Evolutionary conservation across 2,113 vertebrate genomes (phyloP), one percentile per base, ranked within the genome.

Genomic region (Gadus macrocephalus): DNA sequence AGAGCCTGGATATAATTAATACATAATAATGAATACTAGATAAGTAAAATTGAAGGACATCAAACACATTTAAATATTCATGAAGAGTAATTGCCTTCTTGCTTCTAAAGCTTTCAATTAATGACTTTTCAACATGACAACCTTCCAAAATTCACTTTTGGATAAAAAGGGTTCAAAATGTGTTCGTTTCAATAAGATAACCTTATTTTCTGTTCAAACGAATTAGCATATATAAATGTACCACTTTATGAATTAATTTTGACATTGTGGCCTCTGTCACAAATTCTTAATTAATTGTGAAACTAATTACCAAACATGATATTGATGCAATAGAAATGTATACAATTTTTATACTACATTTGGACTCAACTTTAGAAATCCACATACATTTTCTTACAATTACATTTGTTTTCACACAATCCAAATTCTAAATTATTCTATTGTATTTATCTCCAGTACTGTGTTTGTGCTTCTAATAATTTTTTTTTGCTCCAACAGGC

Each of bases 401-500:
- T 9, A 14, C 42, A 9, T 49, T 49, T 49, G 42, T 49, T 49
- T 49, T 49, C 9, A 49, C 42, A 49, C 12, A 14, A 14, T 49
- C 8, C 8, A 49, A 49, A 49, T 49, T 49, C 42, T 49, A 49
- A 49, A 49, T 49, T 9, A 49, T 49, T 49, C 2, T 49, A 49
- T 49, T 49, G 9, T 8, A 49, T 9, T 49, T 14, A 9, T 49
- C 42, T 49, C 42, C 42, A 49, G 42, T 49, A 49, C 42, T 49
- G 42, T 49, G 42, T 49, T 2, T 49, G 6, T 49, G 42, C 42
- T 49, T 49, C 9, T 49, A 49, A 69, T 11, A 74, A 74, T 55
- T 58, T 16, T 69, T 78, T 62, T 62, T 73, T 53, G 38, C 15
- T 67, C 12, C 71, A 76, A 73, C 72, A 35, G 65, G 64, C 42